A percentile compares a stretch with the other conserved stretches of the same genome.
phyloP scores from a whole-genome alignment of 2,797 vertebrate species.

The Oreochromis mossambicus region DNA sequence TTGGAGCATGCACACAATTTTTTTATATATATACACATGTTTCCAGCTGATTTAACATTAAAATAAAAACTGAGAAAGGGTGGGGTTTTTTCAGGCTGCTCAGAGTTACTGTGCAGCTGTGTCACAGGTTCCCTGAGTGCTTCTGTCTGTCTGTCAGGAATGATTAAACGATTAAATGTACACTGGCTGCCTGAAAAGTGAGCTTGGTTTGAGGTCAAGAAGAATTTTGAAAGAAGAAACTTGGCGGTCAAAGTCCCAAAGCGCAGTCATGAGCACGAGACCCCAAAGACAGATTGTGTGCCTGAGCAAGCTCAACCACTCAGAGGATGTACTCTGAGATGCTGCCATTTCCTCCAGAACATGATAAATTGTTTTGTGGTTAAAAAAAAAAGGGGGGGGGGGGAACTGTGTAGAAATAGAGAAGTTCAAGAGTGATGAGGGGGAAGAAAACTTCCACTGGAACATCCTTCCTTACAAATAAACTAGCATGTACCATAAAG shows the following conservation, averaged over 20 bases:
- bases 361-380: conserved; percentile 32
- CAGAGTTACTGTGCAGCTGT: not conserved
- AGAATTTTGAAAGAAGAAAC: conserved; percentile 3
- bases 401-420: not conserved
- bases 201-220: conserved; percentile 30
- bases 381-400: not conserved
- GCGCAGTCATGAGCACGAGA: not conserved
- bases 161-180: conserved; percentile 20
- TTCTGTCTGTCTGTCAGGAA: not conserved
- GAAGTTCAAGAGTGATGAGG: not conserved
- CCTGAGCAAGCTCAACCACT: not conserved
- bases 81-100: not conserved
- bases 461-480: not conserved
- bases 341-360: not conserved
- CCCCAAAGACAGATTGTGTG: conserved; percentile 2
- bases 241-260: not conserved
- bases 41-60: not conserved
- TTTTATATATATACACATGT: not conserved
- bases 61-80: not conserved
- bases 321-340: not conserved
- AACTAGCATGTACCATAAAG: not conserved
- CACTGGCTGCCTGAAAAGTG: not conserved
- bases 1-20: not conserved
- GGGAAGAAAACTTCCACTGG: not conserved
- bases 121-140: not conserved